These are phyloP conservation scores for Patella caerulea DNA, from an alignment of 2,888 invertebrate species.

Conservation along the genomic window DNA sequence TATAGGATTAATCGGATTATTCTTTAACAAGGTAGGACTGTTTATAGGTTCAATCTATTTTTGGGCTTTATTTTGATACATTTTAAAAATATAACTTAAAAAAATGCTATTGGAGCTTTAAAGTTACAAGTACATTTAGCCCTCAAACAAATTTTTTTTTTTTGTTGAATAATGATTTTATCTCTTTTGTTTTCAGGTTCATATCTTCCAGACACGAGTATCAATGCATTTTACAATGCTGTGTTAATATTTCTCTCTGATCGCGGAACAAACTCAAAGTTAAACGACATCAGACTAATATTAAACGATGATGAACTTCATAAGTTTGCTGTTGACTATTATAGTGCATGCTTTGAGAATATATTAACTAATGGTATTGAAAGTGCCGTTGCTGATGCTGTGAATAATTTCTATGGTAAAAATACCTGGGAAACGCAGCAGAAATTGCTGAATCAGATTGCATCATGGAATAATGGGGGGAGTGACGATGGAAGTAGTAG, in stretches of 20 bases:
- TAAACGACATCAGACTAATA: neutral
- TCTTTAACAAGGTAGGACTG: too few species aligned
- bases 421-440: too few species aligned
- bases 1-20: too few species aligned
- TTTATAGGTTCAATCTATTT: too few species aligned
- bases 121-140: too few species aligned
- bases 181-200: neutral
- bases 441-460: too few species aligned
- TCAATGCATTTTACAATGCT: slow-evolving; percentile 8
- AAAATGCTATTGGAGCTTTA: too few species aligned
- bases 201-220: neutral
- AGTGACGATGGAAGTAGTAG: neutral
- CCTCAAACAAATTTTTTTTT: too few species aligned
- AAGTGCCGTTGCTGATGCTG: neutral
- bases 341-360: neutral
- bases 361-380: neutral
- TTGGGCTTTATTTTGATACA: too few species aligned
- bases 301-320: neutral
- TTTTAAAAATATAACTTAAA: too few species aligned
- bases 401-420: neutral
- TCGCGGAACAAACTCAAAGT: neutral
- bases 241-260: neutral
- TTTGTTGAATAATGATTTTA: too few species aligned
- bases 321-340: neutral
- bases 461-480: neutral